A percentile compares a stretch with the other conserved stretches of the same genome.
Conservation (phyloP, 2,888 invertebrate genomes). For the Erebia epiphron region DNA sequence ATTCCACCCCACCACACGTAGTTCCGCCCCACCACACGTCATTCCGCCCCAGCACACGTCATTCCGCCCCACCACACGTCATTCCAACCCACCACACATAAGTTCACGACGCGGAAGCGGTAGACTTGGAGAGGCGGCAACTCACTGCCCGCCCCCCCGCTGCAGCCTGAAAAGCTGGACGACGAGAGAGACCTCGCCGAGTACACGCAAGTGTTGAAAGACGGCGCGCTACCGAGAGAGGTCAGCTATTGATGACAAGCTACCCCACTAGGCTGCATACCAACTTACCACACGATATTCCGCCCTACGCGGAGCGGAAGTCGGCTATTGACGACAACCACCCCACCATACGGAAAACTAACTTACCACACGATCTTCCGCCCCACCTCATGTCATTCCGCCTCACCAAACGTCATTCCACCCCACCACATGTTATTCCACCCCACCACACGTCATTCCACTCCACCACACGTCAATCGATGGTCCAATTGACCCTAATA, state of each 20-base stretch:
- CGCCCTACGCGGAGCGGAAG: too few relatives aligned
- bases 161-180: conserved; percentile 50
- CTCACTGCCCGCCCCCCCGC: conserved; percentile 55
- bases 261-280: too few relatives aligned
- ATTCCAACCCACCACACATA: too few relatives aligned
- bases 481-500: background rate
- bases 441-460: background rate
- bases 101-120: conserved; percentile 93
- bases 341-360: too few relatives aligned
- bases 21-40: background rate
- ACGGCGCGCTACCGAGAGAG: conserved; percentile 51
- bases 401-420: too few relatives aligned
- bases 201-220: conserved; percentile 47
- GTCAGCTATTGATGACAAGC: conserved; percentile 45
- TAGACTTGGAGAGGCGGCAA: conserved; percentile 83
- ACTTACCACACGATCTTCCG: too few relatives aligned
- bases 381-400: too few relatives aligned
- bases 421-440: background rate
- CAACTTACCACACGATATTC: too few relatives aligned
- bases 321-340: too few relatives aligned
- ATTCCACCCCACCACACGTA: background rate
- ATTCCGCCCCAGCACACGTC: background rate
- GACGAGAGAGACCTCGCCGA: conserved; percentile 48
- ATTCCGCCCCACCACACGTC: too few relatives aligned
- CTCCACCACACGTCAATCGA: background rate